phyloP scores from a whole-genome alignment of 2,797 vertebrate species.

The Parauchenoglanis ngamensis region DNA sequence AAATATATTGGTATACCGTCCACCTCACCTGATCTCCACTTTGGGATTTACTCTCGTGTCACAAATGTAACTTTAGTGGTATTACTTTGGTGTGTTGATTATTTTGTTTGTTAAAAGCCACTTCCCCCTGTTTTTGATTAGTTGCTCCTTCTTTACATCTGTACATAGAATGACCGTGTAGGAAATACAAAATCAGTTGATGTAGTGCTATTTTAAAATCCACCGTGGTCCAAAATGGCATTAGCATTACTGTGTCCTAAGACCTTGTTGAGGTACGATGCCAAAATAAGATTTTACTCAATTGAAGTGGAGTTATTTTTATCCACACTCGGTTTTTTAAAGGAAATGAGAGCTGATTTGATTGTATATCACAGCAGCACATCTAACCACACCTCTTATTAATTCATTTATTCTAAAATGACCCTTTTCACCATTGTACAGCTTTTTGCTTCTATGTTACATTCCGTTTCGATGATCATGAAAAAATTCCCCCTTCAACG shows the following conservation, averaged over 20 bases:
- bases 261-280: neutral
- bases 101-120: neutral
- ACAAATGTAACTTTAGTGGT: too few species aligned
- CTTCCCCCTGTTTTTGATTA: neutral
- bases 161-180: neutral
- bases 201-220: neutral
- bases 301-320: neutral
- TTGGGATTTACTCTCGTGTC: neutral
- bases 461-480: neutral
- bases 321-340: neutral
- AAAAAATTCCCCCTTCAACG: neutral
- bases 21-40: neutral
- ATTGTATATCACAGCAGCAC: slow-evolving; percentile 1
- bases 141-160: neutral
- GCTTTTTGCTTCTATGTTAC: neutral
- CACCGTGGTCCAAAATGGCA: neutral
- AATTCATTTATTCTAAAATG: neutral
- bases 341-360: slow-evolving; percentile 24
- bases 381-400: neutral
- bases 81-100: neutral
- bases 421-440: neutral
- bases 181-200: neutral
- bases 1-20: neutral
- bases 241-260: neutral
- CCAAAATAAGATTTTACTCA: neutral